Conservation (phyloP, 2,888 invertebrate species). For the Pantelozetes paolii region DNA sequence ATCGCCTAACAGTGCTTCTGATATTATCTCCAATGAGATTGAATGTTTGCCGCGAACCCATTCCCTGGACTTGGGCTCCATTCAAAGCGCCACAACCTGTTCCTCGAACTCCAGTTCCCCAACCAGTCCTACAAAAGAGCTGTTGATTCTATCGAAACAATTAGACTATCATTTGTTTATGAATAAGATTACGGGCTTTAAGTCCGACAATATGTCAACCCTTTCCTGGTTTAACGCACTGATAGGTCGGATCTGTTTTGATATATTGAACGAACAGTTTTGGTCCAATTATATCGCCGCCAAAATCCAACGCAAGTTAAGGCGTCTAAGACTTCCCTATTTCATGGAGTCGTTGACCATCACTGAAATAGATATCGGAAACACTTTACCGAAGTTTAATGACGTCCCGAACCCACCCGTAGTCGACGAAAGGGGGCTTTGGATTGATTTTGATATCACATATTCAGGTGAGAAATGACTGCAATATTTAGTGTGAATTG, state of each 20-base stretch:
- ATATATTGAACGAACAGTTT: constrained; percentile 68
- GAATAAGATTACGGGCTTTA: constrained; percentile 3
- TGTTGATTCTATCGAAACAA: constrained; percentile 17
- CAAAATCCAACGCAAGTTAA: constrained; percentile 77
- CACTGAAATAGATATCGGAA: constrained; percentile 68
- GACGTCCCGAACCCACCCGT: constrained; percentile 61
- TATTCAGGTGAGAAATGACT: constrained; percentile 55
- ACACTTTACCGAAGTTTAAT: constrained; percentile 64
- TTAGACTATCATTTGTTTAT: constrained; percentile 34
- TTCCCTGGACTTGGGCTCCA: constrained; percentile 15
- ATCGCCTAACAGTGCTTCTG: constrained; percentile 1
- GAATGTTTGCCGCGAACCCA: constrained; percentile 28
- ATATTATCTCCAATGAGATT: constrained; percentile 7
- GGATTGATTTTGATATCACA: constrained; percentile 76
- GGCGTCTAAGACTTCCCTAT: constrained; percentile 77
- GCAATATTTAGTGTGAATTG: background rate
- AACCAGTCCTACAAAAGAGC: constrained; percentile 30
- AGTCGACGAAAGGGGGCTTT: constrained; percentile 75
- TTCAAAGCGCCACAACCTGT: constrained; percentile 34
- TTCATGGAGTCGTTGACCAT: constrained; percentile 79
- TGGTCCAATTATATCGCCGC: constrained; percentile 68
- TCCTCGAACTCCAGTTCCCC: constrained; percentile 29
- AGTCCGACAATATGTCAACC: constrained; percentile 23
- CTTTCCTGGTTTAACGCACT: constrained; percentile 69
- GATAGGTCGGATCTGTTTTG: constrained; percentile 72